Evolutionary conservation across 2,113 vertebrate species (phyloP), one percentile per base, ranked within the genome.

Genomic region (Apeltes quadracus): DNA sequence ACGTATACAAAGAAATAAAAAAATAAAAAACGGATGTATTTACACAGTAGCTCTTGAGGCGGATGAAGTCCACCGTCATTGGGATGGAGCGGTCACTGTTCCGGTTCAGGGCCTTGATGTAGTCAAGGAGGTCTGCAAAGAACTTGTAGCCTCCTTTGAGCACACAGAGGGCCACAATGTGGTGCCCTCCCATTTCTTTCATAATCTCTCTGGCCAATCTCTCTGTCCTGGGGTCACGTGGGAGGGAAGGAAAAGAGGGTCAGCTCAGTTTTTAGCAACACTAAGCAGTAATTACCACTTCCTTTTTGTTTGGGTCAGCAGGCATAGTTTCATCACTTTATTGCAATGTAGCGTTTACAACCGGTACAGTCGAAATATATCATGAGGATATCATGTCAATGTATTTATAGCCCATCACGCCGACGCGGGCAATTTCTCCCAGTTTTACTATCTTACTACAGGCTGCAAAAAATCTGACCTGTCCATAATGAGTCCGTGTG

Each of bases 101-200:
- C 79, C 97, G 95, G 91, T 99, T 99, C 87, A 99, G 93, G 54
- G 96, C 95, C 93, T 99, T 99, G 92, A 99, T 99, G 87, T 97
- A 99, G 92, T 99, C 98, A 84, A 99, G 92, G 66, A 99, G 94
- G 87, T 99, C 97, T 32, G 98, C 96, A 89, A 99, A 99, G 89
- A 99, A 99, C 76, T 99, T 99, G 92, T 99, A 99, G 61, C 97
- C 97, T 14, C 97, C 97, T 87, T 99, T 99, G 50, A 99, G 96
- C 39, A 99, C 98, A 76, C 98, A 99, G 44, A 99, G 96, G 18
- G 96, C 97, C 22, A 99, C 96, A 0, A 99, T 99, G 84, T 99
- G 97, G 85, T 99, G 96, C 51, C 95, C 96, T 63, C 98, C 98
- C 97, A 99, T 99, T 82, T 96, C 96, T 68, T 95, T 96, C 96